Evolutionary conservation across 2,113 vertebrate species (phyloP), one percentile per base, ranked within the genome.

Genomic region (Stictonetta naevosa): DNA sequence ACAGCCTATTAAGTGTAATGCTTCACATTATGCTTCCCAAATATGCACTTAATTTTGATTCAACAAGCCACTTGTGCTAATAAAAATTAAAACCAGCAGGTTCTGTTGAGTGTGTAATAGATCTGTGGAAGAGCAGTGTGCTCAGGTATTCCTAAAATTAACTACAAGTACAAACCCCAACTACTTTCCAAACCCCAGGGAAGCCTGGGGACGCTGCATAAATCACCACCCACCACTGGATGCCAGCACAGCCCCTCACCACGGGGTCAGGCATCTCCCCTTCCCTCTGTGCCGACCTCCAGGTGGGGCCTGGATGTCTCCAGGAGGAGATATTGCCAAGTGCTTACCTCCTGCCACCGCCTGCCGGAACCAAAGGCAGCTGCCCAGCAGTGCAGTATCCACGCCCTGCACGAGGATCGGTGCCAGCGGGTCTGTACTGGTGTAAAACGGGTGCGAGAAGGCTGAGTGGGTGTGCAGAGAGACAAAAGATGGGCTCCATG

Each of bases 71-170:
- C 81, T 90, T 78, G 34, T 48, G 74, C 83, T 96, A 96, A 96
- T 93, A 96, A 96, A 96, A 97, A 94, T 96, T 95, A 96, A 92
- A 97, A 74, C 78, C 80, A 94, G 83, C 75, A 93, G 84, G 50
- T 95, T 96, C 89, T 89, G 66, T 72, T 5, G 0, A 91, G 74
- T 64, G 59, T 87, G 67, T 87, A 96, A 97, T 92, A 88, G 92
- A 96, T 46, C 53, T 22, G 68, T 86, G 52, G 44, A 93, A 90
- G 38, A 81, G 74, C 59, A 77, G 34, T 1, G 0, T 23, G 18
- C 0, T 3, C 59, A 92, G 81, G 88, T 93, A 72, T 56, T 62
- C 56, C 66, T 94, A 92, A 95, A 97, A 96, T 89, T 94, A 93
- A 64, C 88, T 44, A 10, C 0, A 4, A 93, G 83, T 56, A 64